Evolutionary conservation across 2,113 vertebrate genomes (phyloP), one percentile per base, ranked within the genome.

Genomic region (Chitala chitala): DNA sequence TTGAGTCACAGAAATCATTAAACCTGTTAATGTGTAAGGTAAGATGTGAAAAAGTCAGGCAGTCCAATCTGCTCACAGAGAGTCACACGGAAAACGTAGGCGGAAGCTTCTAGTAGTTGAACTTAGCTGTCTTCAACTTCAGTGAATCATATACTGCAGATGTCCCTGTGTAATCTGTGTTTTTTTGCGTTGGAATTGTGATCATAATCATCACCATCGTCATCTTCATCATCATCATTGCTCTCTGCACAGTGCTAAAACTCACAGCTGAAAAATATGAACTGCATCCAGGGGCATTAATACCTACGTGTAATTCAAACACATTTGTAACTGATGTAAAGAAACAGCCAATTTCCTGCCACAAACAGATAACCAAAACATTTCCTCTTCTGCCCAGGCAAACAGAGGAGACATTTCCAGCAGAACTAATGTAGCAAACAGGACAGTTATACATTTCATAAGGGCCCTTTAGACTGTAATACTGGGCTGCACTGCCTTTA

Each of bases 401-500:
- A 81, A 68, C 72, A 42, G 73, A 58, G 76, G 75, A 79, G 65
- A 78, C 82, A 83, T 84, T 76, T 85, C 84, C 79, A 77, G 74
- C 77, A 80, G 72, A 79, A 79, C 86, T 80, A 78, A 78, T 75
- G 75, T 15, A 77, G 78, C 80, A 77, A 77, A 12, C 81, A 78
- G 80, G 66, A 29, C 59, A 59, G 78, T 81, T 31, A 56, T 79
- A 74, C 81, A 82, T 86, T 82, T 85, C 82, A 86, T 85, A 82
- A 78, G 79, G 81, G 75, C 72, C 70, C 86, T 77, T 84, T 13
- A 80, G 83, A 85, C 83, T 83, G 79, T 77, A 81, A 59, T 0
- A 36, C 42, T 10, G 72, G 83, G 84, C 84, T 78, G 78, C 74
- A 78, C 79, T 82, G 83, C 83, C 77, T 77, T 69, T 80, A 78